A percentile compares a stretch with the other conserved stretches of the same genome.
Evolutionary conservation across 2,113 vertebrate genomes (phyloP).

Genomic region (Montifringilla adamsi): DNA sequence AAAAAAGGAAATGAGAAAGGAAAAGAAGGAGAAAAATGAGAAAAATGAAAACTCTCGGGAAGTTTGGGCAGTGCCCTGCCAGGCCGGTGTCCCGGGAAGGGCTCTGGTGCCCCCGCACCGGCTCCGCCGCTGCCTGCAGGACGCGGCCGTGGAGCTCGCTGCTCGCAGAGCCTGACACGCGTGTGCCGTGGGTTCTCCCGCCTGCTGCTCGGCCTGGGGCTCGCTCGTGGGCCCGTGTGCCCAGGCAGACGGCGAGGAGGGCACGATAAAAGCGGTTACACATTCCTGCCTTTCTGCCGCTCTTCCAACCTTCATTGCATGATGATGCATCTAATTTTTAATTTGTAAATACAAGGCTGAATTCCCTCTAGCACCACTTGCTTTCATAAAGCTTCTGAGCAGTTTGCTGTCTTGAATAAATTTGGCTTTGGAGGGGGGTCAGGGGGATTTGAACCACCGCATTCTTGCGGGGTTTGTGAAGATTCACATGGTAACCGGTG

Average conservation of each 20-base stretch:
- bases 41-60: neutral
- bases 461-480: constrained; percentile 96
- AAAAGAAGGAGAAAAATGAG: too few relatives aligned
- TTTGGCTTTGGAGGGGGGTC: constrained; percentile 82
- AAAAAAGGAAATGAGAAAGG: accelerated
- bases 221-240: constrained; percentile 5
- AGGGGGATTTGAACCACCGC: constrained; percentile 93
- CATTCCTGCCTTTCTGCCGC: neutral
- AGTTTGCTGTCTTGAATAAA: constrained; percentile 92
- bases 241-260: constrained; percentile 31
- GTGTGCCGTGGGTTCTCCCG: neutral
- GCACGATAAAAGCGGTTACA: constrained; percentile 28
- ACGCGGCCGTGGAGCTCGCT: neutral
- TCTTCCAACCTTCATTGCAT: constrained; percentile 51
- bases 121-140: neutral
- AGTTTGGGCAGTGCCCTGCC: neutral
- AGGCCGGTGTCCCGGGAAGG: neutral
- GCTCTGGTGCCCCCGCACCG: neutral
- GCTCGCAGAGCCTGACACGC: neutral
- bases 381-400: constrained; percentile 81
- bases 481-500: constrained; percentile 98
- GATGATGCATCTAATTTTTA: constrained; percentile 78
- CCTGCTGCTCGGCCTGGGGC: neutral
- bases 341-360: constrained; percentile 80
- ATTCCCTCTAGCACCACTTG: constrained; percentile 77